Conservation (phyloP, 2,113 vertebrate genomes). For the Mola mola region DNA sequence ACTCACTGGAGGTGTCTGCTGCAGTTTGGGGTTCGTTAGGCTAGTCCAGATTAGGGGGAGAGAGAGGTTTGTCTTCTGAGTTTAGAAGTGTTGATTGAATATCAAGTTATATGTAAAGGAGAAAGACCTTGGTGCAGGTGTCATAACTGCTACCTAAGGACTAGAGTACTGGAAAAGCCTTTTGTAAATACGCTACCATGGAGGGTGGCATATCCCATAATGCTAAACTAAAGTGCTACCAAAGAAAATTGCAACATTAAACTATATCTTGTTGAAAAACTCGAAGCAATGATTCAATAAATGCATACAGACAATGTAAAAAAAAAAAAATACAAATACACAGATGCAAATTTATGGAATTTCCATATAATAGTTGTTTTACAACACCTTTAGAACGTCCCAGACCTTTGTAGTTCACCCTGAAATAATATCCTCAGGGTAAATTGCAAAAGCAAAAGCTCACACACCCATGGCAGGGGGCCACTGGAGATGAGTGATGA, state of each 20-base stretch:
- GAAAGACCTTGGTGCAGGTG: no score
- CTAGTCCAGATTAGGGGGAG: no score
- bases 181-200: no score
- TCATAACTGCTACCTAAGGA: not conserved
- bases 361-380: constrained; percentile 11
- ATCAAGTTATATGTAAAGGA: not conserved
- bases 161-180: no score
- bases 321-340: not conserved
- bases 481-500: constrained; percentile 39
- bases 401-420: constrained; percentile 41
- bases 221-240: no score
- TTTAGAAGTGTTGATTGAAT: not conserved
- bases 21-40: no score
- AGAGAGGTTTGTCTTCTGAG: not conserved
- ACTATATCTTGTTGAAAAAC: no score
- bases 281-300: no score
- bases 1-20: no score
- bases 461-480: constrained; percentile 30
- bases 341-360: not conserved
- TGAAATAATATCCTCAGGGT: constrained; percentile 37
- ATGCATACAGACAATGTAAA: no score
- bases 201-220: no score
- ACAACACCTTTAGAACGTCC: constrained; percentile 7
- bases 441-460: constrained; percentile 40
- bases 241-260: no score